A percentile compares a stretch with the other conserved stretches of the same genome.
phyloP scores from a whole-genome alignment of 2,888 invertebrate genomes.

The Steinernema carpocapsae region DNA sequence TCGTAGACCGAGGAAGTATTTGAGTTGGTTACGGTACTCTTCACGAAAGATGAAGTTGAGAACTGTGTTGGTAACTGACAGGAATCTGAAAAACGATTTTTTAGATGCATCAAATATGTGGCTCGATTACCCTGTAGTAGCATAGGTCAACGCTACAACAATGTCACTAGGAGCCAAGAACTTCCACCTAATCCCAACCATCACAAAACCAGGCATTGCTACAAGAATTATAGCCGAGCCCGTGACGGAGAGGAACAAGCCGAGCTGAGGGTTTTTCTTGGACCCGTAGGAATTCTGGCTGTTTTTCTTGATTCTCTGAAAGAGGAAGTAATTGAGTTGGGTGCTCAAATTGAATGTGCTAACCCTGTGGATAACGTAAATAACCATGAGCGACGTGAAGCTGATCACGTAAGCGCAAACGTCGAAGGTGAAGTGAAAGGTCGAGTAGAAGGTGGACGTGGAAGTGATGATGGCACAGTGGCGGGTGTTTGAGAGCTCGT shows the following conservation, averaged over 20 bases:
- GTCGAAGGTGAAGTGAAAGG: constrained; percentile 57
- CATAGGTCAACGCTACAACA: constrained; percentile 36
- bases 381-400: constrained; percentile 49
- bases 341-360: not conserved
- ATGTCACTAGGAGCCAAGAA: constrained; percentile 34
- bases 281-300: not conserved
- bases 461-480: constrained; percentile 61
- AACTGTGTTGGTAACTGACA: not conserved
- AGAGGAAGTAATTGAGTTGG: not conserved
- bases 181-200: constrained; percentile 37
- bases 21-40: constrained; percentile 10
- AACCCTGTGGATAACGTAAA: constrained; percentile 44
- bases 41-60: constrained; percentile 19
- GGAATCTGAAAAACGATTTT: not conserved
- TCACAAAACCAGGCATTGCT: constrained; percentile 36
- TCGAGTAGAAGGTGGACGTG: constrained; percentile 56
- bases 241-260: constrained; percentile 20
- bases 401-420: constrained; percentile 53
- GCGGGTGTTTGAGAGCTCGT: constrained; percentile 43
- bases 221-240: constrained; percentile 31
- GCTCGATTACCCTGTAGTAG: too few relatives aligned
- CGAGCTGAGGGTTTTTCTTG: constrained; percentile 22
- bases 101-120: not conserved
- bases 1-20: not conserved
- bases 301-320: constrained; percentile 4